phyloP scores from a whole-genome alignment of 2,888 invertebrate genomes.

The Tribolium freemani region DNA sequence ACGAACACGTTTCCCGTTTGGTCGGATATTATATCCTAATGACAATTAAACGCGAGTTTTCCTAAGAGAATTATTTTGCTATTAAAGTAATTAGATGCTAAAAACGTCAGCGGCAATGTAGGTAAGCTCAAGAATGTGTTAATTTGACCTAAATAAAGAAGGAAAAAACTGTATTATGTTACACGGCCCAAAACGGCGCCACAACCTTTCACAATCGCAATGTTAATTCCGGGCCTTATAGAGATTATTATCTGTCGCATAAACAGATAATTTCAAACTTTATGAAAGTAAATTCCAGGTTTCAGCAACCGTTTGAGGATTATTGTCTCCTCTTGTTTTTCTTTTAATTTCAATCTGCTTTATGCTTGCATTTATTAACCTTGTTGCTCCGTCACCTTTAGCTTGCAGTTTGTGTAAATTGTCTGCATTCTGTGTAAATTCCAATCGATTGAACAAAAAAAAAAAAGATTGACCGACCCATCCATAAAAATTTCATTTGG shows the following conservation, averaged over 20 bases:
- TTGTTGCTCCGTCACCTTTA: conserved; percentile 20
- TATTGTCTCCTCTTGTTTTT: not conserved
- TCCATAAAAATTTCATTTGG: conserved; percentile 8
- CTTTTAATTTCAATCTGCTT: not conserved
- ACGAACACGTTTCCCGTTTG: not conserved
- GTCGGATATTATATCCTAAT: not conserved
- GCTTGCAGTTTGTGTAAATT: conserved; percentile 25
- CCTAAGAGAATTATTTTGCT: not conserved
- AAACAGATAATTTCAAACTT: not conserved
- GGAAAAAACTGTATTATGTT: not conserved
- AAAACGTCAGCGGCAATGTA: not conserved
- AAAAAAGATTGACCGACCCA: not conserved
- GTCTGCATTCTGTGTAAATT: conserved; percentile 8
- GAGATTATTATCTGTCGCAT: not conserved
- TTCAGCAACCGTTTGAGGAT: not conserved
- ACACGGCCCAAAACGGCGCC: not conserved
- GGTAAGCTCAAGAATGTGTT: not conserved
- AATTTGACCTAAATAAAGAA: not conserved
- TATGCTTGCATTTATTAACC: not conserved
- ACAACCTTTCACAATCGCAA: not conserved
- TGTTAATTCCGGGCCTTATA: not conserved
- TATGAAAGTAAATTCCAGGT: not conserved
- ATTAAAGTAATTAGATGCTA: not conserved
- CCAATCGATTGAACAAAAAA: not conserved
- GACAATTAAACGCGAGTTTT: not conserved